Evolutionary conservation across 2,113 vertebrate genomes (phyloP), one percentile per base, ranked within the genome.

Genomic region (Ramphastos sulfuratus): DNA sequence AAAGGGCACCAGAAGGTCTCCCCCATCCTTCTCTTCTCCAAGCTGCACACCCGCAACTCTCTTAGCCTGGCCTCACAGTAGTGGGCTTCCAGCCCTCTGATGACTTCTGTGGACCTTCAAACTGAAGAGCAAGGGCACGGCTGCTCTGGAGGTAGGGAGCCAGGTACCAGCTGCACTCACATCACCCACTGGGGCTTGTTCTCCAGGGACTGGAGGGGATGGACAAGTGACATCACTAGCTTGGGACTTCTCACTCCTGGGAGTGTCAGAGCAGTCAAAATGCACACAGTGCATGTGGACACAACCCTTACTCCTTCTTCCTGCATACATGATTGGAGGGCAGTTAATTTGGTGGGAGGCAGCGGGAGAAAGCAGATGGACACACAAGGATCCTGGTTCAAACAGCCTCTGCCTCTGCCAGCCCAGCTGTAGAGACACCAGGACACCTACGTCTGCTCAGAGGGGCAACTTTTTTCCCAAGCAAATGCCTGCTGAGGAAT

Each of bases 321-420:
- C 33, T 25, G 10, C 39, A 37, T 9, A 24, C n/a, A 4, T 31
- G 39, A 2, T 1, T 37, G 39, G 54, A 37, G 31, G 63, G 56
- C 56, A 73, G 28, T 5, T 9, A n/a, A 20, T 25, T 56, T 50
- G 21, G 66, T 37, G 30, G 48, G 31, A n/a, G n/a, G 35, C 2
- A 55, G 2, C 10, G 50, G 31, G 31, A 75, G 65, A 54, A 67
- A 46, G 39, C 46, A 77, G 54, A 50, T 10, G 44, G 70, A 58
- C 25, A 12, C 5, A 4, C 14, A 6, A 5, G 10, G 15, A 30
- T 2, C 7, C 59, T 6, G 1, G 17, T 31, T 16, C 0, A 2
- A 56, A 23, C 27, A 69, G 42, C 15, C 54, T 8, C 25, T 11
- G 28, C 23, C 50, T 6, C 59, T 50, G 39, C 39, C 65, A 54